These are phyloP conservation scores for Agrochola macilenta DNA, from an alignment of 2,888 invertebrate genomes.

Conservation along the genomic window DNA sequence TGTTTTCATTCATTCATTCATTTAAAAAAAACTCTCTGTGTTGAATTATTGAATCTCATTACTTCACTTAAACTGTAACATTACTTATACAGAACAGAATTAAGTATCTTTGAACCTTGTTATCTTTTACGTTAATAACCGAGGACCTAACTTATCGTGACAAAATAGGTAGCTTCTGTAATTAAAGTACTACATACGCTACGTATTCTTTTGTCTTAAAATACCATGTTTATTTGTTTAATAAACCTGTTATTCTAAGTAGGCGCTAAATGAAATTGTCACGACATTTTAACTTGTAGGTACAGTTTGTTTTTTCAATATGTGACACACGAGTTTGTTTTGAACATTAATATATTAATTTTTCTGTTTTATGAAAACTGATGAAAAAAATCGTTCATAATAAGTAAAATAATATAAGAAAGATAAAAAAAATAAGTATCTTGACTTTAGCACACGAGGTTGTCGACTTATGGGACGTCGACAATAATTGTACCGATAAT, in stretches of 20 bases:
- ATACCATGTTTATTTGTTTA: slow-evolving; percentile 5
- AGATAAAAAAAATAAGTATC: no score
- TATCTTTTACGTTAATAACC: no score
- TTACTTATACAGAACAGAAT: no score
- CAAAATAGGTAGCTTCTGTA: not conserved
- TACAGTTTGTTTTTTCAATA: not conserved
- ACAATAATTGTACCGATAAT: no score
- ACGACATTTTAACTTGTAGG: not conserved
- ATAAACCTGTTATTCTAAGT: not conserved
- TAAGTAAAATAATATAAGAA: not conserved
- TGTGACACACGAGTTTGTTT: not conserved
- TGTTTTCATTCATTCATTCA: no score
- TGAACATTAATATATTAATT: not conserved
- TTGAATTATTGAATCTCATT: no score
- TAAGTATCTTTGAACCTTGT: no score
- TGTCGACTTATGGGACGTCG: no score
- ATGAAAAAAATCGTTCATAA: not conserved
- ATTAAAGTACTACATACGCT: not conserved
- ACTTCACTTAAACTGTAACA: no score
- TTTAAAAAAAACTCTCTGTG: no score
- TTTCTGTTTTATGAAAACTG: not conserved
- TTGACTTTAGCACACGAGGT: no score
- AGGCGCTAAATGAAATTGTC: slow-evolving; percentile 25
- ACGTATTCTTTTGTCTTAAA: not conserved
- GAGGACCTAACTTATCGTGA: no score